These are phyloP conservation scores for Anarsia innoxiella DNA, from an alignment of 2,888 invertebrate species.

Conservation along the genomic window DNA sequence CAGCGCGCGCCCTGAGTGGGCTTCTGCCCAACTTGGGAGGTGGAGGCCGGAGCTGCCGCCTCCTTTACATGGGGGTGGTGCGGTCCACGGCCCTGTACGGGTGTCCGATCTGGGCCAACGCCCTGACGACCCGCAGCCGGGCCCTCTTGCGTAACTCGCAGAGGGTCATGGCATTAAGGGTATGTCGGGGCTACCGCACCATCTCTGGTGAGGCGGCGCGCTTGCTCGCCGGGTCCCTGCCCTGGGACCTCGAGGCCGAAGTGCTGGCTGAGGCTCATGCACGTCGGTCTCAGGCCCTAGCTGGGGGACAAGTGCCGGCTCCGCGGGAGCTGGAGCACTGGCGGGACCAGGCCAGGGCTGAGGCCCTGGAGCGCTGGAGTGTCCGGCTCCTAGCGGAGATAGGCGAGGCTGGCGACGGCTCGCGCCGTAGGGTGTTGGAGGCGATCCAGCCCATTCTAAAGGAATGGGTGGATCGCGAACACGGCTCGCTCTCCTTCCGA, in stretches of 20 bases:
- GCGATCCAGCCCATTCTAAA: neutral
- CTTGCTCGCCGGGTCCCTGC: too few relatives aligned
- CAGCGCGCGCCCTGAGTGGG: neutral
- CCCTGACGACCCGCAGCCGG: too few relatives aligned
- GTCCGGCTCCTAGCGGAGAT: neutral
- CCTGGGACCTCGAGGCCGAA: too few relatives aligned
- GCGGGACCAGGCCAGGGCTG: slow-evolving; percentile 2
- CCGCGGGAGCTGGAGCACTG: neutral
- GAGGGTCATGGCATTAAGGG: neutral
- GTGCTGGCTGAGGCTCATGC: slow-evolving; percentile 15
- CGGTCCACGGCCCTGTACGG: slow-evolving; percentile 7
- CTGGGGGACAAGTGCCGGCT: neutral
- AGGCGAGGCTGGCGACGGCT: too few relatives aligned
- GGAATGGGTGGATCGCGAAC: neutral
- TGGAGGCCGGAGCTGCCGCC: too few relatives aligned
- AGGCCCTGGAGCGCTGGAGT: neutral
- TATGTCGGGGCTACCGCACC: slow-evolving; percentile 12
- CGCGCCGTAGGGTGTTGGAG: too few relatives aligned
- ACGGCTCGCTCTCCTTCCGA: neutral
- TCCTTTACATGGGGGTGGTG: slow-evolving; percentile 9
- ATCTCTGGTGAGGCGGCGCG: slow-evolving; percentile 14
- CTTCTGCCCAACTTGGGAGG: neutral
- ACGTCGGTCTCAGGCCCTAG: neutral
- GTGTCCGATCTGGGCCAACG: slow-evolving; percentile 6
- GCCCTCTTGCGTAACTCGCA: too few relatives aligned